A percentile compares a stretch with the other conserved stretches of the same genome.
phyloP scores from a whole-genome alignment of 2,888 invertebrate genomes.

The Tholera decimalis region DNA sequence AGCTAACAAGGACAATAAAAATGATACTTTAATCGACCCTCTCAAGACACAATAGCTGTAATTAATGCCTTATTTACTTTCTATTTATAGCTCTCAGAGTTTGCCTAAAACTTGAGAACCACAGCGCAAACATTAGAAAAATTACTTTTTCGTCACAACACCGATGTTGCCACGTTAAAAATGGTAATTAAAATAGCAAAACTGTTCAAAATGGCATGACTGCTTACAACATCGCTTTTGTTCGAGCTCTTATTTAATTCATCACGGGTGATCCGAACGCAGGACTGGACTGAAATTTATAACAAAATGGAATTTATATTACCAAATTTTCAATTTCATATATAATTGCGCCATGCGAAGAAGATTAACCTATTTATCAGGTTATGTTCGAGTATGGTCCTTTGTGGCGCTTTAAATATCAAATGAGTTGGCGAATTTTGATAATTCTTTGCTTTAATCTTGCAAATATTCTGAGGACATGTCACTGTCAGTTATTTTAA shows the following conservation, averaged over 20 bases:
- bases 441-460: too few species aligned
- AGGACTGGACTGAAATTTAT: slow-evolving; percentile 10
- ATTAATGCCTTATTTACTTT: slow-evolving; percentile 16
- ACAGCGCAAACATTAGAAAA: slow-evolving; percentile 1
- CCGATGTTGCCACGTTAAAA: slow-evolving; percentile 32
- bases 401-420: too few species aligned
- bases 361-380: too few species aligned
- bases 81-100: slow-evolving; percentile 1
- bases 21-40: slow-evolving; percentile 1
- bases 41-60: neutral
- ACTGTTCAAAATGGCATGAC: slow-evolving; percentile 20
- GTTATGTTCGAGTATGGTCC: too few species aligned
- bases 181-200: slow-evolving; percentile 33
- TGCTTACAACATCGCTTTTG: slow-evolving; percentile 7
- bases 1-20: slow-evolving; percentile 9
- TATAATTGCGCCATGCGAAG: too few species aligned
- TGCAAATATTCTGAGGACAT: too few species aligned
- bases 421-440: too few species aligned
- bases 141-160: slow-evolving; percentile 27
- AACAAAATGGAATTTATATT: slow-evolving; percentile 18
- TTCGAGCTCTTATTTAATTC: slow-evolving; percentile 36
- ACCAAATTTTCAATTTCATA: neutral
- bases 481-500: too few species aligned
- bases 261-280: slow-evolving; percentile 15
- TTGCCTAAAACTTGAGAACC: slow-evolving; percentile 23